Evolutionary conservation across 2,888 invertebrate genomes (phyloP).

Genomic region (Mystacides longicornis): DNA sequence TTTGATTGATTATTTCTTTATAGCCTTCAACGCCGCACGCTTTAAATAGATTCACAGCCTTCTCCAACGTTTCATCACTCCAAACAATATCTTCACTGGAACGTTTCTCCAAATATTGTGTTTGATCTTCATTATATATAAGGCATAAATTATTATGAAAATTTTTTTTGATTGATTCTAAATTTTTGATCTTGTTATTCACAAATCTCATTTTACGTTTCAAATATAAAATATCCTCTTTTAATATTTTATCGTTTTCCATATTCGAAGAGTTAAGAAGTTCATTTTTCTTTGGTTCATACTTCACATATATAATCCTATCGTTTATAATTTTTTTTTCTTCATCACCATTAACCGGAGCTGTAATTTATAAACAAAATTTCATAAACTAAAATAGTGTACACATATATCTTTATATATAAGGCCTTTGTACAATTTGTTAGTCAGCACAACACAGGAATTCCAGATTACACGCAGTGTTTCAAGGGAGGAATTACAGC

Average conservation of each 20-base stretch:
- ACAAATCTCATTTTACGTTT: conserved; percentile 2
- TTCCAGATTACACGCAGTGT: too few species aligned
- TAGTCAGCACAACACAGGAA: too few species aligned
- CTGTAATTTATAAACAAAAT: too few species aligned
- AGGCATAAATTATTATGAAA: conserved; percentile 11
- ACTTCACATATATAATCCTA: not conserved
- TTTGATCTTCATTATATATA: conserved; percentile 9
- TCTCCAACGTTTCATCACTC: conserved; percentile 11
- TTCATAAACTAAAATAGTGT: too few species aligned
- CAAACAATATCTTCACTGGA: conserved; percentile 1
- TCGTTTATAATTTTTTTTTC: not conserved
- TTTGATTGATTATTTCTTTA: conserved; percentile 7
- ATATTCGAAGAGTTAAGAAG: not conserved
- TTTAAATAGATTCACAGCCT: conserved; percentile 6
- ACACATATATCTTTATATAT: too few species aligned
- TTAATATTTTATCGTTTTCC: not conserved
- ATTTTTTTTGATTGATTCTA: conserved; percentile 6
- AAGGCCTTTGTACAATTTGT: too few species aligned
- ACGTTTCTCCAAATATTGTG: conserved; percentile 3
- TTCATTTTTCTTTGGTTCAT: conserved; percentile 8
- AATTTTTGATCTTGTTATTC: conserved; percentile 8
- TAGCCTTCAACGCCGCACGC: conserved; percentile 9
- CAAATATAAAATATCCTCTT: conserved; percentile 10
- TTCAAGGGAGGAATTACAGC: too few species aligned
- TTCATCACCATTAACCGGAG: too few species aligned